Conservation (phyloP, 92 coral and sea anemone genomes). For the Pocillopora grandis region DNA sequence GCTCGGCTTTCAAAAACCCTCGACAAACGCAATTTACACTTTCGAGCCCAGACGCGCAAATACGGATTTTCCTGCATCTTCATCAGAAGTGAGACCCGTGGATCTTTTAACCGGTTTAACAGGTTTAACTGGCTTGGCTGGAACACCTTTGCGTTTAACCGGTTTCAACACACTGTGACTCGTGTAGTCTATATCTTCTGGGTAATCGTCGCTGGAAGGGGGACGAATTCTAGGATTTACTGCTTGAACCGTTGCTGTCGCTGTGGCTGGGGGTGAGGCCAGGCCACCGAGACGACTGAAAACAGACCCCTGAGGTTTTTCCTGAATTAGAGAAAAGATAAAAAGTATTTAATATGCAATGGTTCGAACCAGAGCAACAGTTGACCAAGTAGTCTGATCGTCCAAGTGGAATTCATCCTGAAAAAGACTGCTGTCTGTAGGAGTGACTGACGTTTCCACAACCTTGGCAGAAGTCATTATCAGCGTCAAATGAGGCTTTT, state of each 20-base stretch:
- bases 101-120: slow-evolving; percentile 78
- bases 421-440: too few species aligned
- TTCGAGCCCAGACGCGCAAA: slow-evolving; percentile 72
- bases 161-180: slow-evolving; percentile 76
- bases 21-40: not conserved
- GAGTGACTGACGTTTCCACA: too few species aligned
- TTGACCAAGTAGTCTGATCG: too few species aligned
- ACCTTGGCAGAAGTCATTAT: too few species aligned
- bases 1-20: too few species aligned
- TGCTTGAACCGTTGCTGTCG: slow-evolving; percentile 45
- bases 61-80: slow-evolving; percentile 52
- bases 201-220: slow-evolving; percentile 27
- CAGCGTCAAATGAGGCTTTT: too few species aligned
- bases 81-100: slow-evolving; percentile 57
- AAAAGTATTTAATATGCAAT: not conserved
- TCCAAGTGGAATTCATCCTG: too few species aligned
- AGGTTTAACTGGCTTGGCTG: slow-evolving; percentile 74
- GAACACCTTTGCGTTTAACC: slow-evolving; percentile 60
- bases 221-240: slow-evolving; percentile 20
- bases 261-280: slow-evolving; percentile 28
- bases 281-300: slow-evolving; percentile 72
- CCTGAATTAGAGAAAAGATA: slow-evolving; percentile 7
- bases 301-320: slow-evolving; percentile 47
- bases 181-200: slow-evolving; percentile 56
- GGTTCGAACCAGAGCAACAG: too few species aligned